Base-by-base conservation (phyloP, 2,888 invertebrate genomes). In the Idaea biselata region DNA sequence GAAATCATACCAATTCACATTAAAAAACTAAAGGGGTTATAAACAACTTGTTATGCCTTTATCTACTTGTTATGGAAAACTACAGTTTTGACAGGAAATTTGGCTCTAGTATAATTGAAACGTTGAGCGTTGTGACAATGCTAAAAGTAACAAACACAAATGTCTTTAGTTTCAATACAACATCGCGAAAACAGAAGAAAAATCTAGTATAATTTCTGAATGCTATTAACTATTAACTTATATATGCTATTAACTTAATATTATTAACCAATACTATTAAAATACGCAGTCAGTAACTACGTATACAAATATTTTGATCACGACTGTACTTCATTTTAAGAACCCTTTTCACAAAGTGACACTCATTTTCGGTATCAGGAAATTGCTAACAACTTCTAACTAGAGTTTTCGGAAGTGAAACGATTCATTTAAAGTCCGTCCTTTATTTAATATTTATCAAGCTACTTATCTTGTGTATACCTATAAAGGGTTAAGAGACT, bases 261-360 rank as follows among this genome's bases (percentile, higher is more conserved):
- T n/a, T n/a, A n/a, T n/a, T n/a, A n/a, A n/a, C n/a, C n/a, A n/a
- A n/a, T n/a, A n/a, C n/a, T n/a, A n/a, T n/a, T n/a, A n/a, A n/a
- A n/a, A n/a, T n/a, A n/a, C n/a, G 25, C 5, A 5, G 25, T 44
- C 11, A 44, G 11, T 44, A 44, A 44, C 44, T 8, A 4, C 56
- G 14, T 18, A 18, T 56, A 32, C 63, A 53, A 56, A 32, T 60
- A 72, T 70, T 72, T 64, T 60, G 32, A 64, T 70, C 72, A 72
- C 72, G 72, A 66, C 65, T 68, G 63, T 66, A 66, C 67, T 18
- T 32, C 59, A 63, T 54, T 60, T 60, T 64, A 70, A 74, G 69
- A 79, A 86, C 85, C 86, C 88, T 86, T 88, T 87, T 84, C 84
- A 82, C 77, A 79, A 85, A 86, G 82, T 88, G 88, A 86, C 85